Percentiles rank a stretch among this genome's conserved stretches.
phyloP scores from a whole-genome alignment of 2,888 invertebrate species.

The Lampropteryx suffumata region DNA sequence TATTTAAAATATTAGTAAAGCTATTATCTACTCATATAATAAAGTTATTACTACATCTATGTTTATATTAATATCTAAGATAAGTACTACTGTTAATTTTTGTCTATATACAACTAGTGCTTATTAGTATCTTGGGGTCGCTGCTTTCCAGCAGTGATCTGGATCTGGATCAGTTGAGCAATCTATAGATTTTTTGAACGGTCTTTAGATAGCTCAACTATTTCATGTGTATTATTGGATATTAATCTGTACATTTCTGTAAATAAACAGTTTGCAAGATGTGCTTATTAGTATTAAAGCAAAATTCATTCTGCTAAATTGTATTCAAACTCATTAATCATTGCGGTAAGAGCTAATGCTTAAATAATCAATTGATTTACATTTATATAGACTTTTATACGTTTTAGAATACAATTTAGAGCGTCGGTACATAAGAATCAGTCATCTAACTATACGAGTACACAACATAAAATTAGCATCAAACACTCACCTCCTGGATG shows the following conservation, averaged over 20 bases:
- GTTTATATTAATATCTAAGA: not conserved
- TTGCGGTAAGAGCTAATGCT: too few species aligned
- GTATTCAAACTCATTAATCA: not conserved
- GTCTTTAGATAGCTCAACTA: too few species aligned
- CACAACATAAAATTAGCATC: slow-evolving; percentile 39
- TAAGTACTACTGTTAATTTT: slow-evolving; percentile 32
- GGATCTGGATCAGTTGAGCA: too few species aligned
- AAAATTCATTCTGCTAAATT: slow-evolving; percentile 30
- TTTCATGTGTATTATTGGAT: too few species aligned
- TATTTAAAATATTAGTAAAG: slow-evolving; percentile 3
- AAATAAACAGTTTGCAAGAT: too few species aligned
- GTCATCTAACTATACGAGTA: slow-evolving; percentile 34
- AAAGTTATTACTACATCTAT: not conserved
- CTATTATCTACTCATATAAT: slow-evolving; percentile 1
- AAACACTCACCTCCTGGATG: slow-evolving; percentile 67
- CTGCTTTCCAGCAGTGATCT: too few species aligned
- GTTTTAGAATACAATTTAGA: slow-evolving; percentile 27
- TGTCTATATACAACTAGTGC: slow-evolving; percentile 15
- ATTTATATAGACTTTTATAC: too few species aligned
- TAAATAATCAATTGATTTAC: too few species aligned
- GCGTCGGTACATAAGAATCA: slow-evolving; percentile 11
- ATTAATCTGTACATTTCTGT: too few species aligned
- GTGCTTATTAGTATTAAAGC: slow-evolving; percentile 9
- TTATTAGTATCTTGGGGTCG: slow-evolving; percentile 22
- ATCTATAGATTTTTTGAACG: too few species aligned